phyloP scores from a whole-genome alignment of 1,140 invertebrate species.

The Pseudomyrmex dendroicus region DNA sequence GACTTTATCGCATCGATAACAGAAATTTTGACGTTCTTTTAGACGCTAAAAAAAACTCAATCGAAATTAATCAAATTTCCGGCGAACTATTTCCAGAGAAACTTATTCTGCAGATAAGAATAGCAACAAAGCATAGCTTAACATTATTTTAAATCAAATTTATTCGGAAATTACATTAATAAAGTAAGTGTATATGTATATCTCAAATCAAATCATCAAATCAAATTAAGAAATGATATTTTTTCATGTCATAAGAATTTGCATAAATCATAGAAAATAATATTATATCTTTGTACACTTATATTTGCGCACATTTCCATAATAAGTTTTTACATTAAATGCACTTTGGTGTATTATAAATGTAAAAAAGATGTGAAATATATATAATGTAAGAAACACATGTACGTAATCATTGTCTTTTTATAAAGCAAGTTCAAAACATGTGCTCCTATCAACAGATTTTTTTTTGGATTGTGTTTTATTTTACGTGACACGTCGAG shows the following conservation, averaged over 20 bases:
- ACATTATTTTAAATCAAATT: too few relatives aligned
- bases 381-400: background rate
- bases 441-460: slow-evolving; percentile 15
- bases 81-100: background rate
- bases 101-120: background rate
- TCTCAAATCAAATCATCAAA: too few relatives aligned
- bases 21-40: slow-evolving; percentile 14
- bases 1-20: background rate
- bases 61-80: slow-evolving; percentile 48
- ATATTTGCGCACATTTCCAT: too few relatives aligned
- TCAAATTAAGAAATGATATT: too few relatives aligned
- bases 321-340: too few relatives aligned
- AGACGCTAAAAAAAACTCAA: slow-evolving; percentile 2
- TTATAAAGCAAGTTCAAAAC: slow-evolving; percentile 6
- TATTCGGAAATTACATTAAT: too few relatives aligned
- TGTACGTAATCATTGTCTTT: background rate
- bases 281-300: too few relatives aligned
- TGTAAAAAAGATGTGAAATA: background rate
- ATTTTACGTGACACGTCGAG: slow-evolving; percentile 57
- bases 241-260: too few relatives aligned
- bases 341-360: too few relatives aligned
- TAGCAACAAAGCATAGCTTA: too few relatives aligned
- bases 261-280: too few relatives aligned
- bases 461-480: slow-evolving; percentile 49
- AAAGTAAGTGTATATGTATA: too few relatives aligned